These are phyloP conservation scores for Amia ocellicauda DNA, from an alignment of 2,113 vertebrate species.

Conservation along the genomic window DNA sequence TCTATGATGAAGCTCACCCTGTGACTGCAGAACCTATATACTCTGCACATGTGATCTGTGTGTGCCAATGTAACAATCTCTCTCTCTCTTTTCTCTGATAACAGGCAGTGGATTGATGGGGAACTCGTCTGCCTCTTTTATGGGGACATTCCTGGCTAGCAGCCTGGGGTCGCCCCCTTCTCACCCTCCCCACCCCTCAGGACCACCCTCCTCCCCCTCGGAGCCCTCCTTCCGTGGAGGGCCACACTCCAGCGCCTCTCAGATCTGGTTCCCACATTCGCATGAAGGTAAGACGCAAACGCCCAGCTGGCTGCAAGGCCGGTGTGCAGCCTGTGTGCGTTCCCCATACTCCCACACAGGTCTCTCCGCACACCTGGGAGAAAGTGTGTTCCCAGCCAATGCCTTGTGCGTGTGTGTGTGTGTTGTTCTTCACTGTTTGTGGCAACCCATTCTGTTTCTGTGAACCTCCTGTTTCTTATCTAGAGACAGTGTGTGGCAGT, in stretches of 20 bases:
- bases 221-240: slow-evolving; percentile 82
- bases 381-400: not conserved
- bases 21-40: no score
- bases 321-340: no score
- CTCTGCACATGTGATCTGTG: no score
- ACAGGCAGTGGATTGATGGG: slow-evolving; percentile 91
- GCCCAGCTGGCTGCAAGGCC: no score
- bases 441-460: no score
- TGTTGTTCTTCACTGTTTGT: not conserved
- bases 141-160: slow-evolving; percentile 93
- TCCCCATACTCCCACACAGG: no score
- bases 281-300: slow-evolving; percentile 91
- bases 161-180: slow-evolving; percentile 82
- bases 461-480: no score
- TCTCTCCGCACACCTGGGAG: not conserved
- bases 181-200: slow-evolving; percentile 75
- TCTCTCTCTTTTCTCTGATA: slow-evolving; percentile 37
- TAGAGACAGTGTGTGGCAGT: no score
- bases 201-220: slow-evolving; percentile 79
- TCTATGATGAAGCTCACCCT: no score
- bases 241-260: slow-evolving; percentile 85
- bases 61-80: slow-evolving; percentile 9
- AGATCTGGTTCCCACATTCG: slow-evolving; percentile 96
- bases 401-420: not conserved
- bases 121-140: slow-evolving; percentile 86